Percentiles rank a stretch among this genome's conserved stretches.
Conservation (phyloP, 2,888 invertebrate species). For the Caenorhabditis doughertyi region DNA sequence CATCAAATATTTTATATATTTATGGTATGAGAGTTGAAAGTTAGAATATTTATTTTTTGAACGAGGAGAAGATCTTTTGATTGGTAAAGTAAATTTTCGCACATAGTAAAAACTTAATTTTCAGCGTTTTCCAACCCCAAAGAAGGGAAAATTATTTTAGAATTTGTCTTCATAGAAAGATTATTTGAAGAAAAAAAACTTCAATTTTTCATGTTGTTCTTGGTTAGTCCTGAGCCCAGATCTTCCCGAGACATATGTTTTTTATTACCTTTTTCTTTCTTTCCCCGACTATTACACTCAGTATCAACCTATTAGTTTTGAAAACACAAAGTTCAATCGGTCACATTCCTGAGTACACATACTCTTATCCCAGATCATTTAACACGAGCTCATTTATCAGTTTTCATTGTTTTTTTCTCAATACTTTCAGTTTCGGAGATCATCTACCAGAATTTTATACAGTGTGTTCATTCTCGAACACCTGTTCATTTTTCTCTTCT, state of each 20-base stretch:
- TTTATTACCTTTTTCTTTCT: no score
- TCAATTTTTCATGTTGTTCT: no score
- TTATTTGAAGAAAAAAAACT: no score
- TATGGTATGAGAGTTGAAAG: background rate
- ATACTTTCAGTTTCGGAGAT: background rate
- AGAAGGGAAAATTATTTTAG: no score
- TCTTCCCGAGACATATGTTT: no score
- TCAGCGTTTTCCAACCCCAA: no score
- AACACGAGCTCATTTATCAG: no score
- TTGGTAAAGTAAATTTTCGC: background rate
- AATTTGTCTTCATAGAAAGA: no score
- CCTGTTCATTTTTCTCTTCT: conserved; percentile 41
- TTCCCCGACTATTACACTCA: background rate
- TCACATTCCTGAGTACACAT: background rate
- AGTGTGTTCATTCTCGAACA: conserved; percentile 44
- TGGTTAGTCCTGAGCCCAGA: no score
- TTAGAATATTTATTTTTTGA: background rate
- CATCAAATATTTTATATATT: conserved; percentile 27
- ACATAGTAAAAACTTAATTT: no score
- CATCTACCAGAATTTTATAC: conserved; percentile 3
- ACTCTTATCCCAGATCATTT: no score
- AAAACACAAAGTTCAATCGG: background rate
- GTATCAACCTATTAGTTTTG: background rate
- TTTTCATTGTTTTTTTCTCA: background rate
- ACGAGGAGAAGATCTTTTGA: background rate